phyloP scores from a whole-genome alignment of 2,797 vertebrate genomes.

The Sphenopsis melanotis region DNA sequence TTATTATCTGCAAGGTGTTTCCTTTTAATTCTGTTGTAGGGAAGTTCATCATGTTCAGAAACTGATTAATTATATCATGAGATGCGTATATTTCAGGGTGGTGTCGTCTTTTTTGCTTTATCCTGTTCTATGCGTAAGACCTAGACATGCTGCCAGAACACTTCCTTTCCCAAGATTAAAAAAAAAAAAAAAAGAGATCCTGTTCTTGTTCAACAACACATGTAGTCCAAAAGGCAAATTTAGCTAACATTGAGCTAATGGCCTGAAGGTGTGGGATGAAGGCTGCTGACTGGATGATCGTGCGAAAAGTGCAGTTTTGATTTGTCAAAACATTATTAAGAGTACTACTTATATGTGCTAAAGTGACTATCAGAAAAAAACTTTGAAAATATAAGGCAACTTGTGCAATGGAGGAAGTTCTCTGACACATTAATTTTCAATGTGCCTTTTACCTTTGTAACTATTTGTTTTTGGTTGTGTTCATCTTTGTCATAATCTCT shows the following conservation, averaged over 20 bases:
- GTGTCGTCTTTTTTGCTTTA: constrained; percentile 61
- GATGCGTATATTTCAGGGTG: constrained; percentile 39
- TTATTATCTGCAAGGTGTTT: constrained; percentile 78
- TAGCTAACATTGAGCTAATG: background rate
- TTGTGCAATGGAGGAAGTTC: background rate
- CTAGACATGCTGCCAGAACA: constrained; percentile 47
- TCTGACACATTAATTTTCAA: background rate
- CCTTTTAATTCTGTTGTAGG: constrained; percentile 75
- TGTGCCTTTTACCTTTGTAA: background rate
- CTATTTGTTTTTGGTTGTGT: background rate
- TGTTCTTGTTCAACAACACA: background rate
- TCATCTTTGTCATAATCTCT: constrained; percentile 1
- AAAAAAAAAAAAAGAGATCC: background rate
- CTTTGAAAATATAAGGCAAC: background rate
- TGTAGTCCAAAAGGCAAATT: background rate
- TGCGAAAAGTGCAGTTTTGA: background rate
- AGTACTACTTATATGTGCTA: background rate
- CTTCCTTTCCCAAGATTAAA: constrained; percentile 58
- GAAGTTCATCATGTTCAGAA: constrained; percentile 72
- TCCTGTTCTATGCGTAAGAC: constrained; percentile 50
- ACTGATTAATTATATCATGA: constrained; percentile 63
- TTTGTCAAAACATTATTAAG: background rate
- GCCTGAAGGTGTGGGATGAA: constrained; percentile 26
- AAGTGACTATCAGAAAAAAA: background rate
- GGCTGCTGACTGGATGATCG: background rate